phyloP scores from a whole-genome alignment of 2,888 invertebrate genomes.

The Gari tellinella region DNA sequence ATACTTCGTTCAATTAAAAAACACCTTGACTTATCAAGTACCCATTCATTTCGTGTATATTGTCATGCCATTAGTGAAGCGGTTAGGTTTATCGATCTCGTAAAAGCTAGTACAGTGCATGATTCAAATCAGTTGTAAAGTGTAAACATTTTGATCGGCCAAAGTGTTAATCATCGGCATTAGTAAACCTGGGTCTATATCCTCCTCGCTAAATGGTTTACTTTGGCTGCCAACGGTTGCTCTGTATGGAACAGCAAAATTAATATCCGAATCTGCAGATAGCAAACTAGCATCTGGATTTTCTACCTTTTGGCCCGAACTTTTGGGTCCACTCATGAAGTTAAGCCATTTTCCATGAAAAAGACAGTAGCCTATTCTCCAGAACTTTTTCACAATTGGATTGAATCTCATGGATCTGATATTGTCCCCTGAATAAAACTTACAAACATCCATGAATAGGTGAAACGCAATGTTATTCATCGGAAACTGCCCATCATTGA shows the following conservation, averaged over 20 bases:
- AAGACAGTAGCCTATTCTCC: conserved; percentile 30
- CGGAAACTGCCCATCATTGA: too few species aligned
- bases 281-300: neutral
- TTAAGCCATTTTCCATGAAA: conserved; percentile 28
- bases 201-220: neutral
- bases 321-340: conserved; percentile 35
- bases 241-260: conserved; percentile 14
- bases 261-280: conserved; percentile 1
- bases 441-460: too few species aligned
- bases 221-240: neutral
- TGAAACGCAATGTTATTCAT: too few species aligned
- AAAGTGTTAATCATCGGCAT: neutral
- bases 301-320: neutral
- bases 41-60: too few species aligned
- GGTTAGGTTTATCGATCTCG: too few species aligned
- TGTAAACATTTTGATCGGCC: neutral
- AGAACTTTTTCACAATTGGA: conserved; percentile 22
- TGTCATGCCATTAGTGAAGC: too few species aligned
- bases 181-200: conserved; percentile 2
- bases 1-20: too few species aligned
- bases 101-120: too few species aligned
- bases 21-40: too few species aligned
- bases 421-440: too few species aligned
- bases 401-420: neutral
- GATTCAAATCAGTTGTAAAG: too few species aligned